Evolutionary conservation across 2,113 vertebrate genomes (phyloP).

Genomic region (Daubentonia madagascariensis): DNA sequence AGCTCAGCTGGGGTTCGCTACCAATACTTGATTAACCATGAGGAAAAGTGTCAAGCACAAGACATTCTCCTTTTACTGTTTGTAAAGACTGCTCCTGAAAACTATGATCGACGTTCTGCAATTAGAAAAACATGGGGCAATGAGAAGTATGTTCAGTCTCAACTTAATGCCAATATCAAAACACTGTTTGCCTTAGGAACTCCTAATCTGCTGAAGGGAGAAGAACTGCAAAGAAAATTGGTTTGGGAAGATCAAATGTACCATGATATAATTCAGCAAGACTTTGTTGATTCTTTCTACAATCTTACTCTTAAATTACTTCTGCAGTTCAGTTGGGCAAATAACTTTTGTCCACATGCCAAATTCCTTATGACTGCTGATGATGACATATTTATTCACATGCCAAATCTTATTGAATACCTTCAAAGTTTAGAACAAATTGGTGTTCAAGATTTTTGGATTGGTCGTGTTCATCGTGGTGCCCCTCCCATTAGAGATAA

Average conservation of each 20-base stretch:
- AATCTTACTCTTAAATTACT: slow-evolving; percentile 94
- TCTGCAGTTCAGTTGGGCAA: slow-evolving; percentile 93
- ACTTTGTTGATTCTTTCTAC: slow-evolving; percentile 94
- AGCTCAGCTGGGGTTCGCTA: slow-evolving; percentile 78
- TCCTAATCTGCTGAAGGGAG: slow-evolving; percentile 31
- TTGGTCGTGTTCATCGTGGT: slow-evolving; percentile 92
- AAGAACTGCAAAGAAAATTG: slow-evolving; percentile 81
- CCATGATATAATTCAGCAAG: slow-evolving; percentile 92
- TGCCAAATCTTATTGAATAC: slow-evolving; percentile 92
- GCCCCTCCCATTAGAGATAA: slow-evolving; percentile 89
- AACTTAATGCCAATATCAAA: slow-evolving; percentile 87
- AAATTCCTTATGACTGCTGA: slow-evolving; percentile 95
- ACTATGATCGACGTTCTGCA: slow-evolving; percentile 84
- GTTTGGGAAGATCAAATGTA: slow-evolving; percentile 84
- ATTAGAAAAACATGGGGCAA: slow-evolving; percentile 95
- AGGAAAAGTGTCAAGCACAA: slow-evolving; percentile 85
- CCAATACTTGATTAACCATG: slow-evolving; percentile 91
- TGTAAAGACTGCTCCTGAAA: slow-evolving; percentile 92
- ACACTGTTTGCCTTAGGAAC: slow-evolving; percentile 91
- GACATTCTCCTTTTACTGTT: slow-evolving; percentile 92
- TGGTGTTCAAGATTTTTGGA: slow-evolving; percentile 89
- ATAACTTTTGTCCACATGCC: slow-evolving; percentile 90
- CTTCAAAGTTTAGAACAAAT: slow-evolving; percentile 84
- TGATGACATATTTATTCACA: slow-evolving; percentile 96
- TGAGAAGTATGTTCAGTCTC: slow-evolving; percentile 81